Conservation (phyloP, 2,888 invertebrate species). For the Lasius fuliginosus region DNA sequence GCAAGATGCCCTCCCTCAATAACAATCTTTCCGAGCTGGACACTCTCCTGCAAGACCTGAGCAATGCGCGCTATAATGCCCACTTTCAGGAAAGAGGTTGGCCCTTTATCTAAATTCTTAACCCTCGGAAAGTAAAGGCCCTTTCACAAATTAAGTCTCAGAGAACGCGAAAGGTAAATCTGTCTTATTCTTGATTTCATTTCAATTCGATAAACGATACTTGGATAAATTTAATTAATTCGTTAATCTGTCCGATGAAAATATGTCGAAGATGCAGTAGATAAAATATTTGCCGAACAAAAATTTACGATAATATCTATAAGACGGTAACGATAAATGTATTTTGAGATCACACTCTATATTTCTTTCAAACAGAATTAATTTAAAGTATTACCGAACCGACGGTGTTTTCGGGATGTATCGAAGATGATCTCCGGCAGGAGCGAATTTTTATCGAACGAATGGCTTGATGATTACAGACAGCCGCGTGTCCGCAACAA, state of each 20-base stretch:
- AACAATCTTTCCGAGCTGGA: slow-evolving; percentile 97
- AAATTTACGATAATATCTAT: neutral
- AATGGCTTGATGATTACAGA: slow-evolving; percentile 73
- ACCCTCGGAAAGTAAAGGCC: neutral
- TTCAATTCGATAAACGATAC: neutral
- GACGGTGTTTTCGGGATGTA: slow-evolving; percentile 7
- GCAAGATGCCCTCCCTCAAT: slow-evolving; percentile 87
- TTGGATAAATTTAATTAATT: neutral
- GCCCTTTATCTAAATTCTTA: slow-evolving; percentile 1
- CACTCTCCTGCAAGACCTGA: slow-evolving; percentile 96
- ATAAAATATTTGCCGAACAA: neutral
- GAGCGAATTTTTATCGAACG: slow-evolving; percentile 4
- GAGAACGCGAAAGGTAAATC: neutral
- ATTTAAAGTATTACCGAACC: neutral
- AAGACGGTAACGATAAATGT: neutral
- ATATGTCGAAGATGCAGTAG: neutral
- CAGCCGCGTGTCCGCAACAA: slow-evolving; percentile 74
- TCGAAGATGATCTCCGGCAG: neutral
- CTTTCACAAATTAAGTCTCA: neutral
- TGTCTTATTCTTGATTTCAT: neutral
- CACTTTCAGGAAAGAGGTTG: slow-evolving; percentile 86
- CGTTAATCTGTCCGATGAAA: neutral
- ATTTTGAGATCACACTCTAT: neutral
- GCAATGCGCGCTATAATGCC: slow-evolving; percentile 90
- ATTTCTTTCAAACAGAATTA: neutral